Evolutionary conservation across 2,113 vertebrate species (phyloP), one percentile per base, ranked within the genome.

Genomic region (Caretta caretta): DNA sequence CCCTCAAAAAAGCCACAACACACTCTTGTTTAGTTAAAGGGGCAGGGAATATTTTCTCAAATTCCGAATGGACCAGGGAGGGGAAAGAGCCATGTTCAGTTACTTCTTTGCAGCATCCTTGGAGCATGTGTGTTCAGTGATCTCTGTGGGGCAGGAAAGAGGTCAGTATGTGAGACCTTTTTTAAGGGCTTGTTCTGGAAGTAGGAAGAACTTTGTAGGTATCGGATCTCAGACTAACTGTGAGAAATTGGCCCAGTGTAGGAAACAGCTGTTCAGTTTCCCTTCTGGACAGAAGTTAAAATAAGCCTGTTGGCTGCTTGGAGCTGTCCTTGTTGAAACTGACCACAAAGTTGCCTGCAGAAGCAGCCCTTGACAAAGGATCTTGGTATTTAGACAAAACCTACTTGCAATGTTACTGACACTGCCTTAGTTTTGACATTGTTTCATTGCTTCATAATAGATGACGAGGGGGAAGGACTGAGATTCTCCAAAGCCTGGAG

Each of bases 181-280:
- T 31, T 46, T 17, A 12, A n/a, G 83, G 59, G 53, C 72, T 84
- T 86, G 75, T 27, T 42, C 65, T 78, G 49, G 25, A 51, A 19
- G 13, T 48, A 46, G 14, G 29, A 86, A 35, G 75, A 57, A 53
- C 31, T 27, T 2, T n/a, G 48, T 31, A 31, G 8, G 10, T 11
- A 22, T 22, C 1, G 3, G 53, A 51, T 12, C 24, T 5, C 1
- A 9, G 84, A 48, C 62, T 54, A 80, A 2, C 0, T 1, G 6
- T 69, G 69, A 27, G 42, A 51, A 35, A 24, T 31, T 53, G 35
- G 51, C 29, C 62, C 13, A 27, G 42, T 57, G 24, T 29, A 59
- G 4, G n/a, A 48, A 49, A 22, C 35, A 69, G 57, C 46, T 31
- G 19, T 75, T 42, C 12, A 38, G 80, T 29, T 22, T 53, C 14